Evolutionary conservation across 2,113 vertebrate genomes (phyloP), one percentile per base, ranked within the genome.

Genomic region (Chaenogobius annularis): DNA sequence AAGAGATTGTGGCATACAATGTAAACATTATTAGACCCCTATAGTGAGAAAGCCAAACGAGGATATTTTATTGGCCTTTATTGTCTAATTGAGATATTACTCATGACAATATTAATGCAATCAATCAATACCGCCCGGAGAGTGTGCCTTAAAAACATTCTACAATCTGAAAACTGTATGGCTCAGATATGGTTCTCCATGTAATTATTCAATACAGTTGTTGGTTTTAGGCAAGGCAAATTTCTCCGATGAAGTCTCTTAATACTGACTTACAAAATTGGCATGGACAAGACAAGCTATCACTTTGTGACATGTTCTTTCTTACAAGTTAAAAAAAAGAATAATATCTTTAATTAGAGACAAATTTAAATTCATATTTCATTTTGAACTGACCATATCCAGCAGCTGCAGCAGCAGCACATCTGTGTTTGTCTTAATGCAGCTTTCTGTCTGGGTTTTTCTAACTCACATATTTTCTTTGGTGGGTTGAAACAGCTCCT

Each of bases 401-500:
- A 44, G 61, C 69, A 79, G 31, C 58, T 7, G 37, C 37, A 40
- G 37, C 37, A 40, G 37, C 37, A 68, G 40, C 67, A 43, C 50
- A 62, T 77, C 59, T 66, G 26, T 65, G 17, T 67, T 54, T 63
- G 64, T 62, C 35, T 79, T 37, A 48, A 73, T 81, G 63, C 72
- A 75, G 72, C 61, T 74, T 48, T 75, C 47, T 67, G 48, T 61
- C 78, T 76, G 54, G 70, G 62, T 79, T 84, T 84, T 68, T 78
- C 59, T 73, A 59, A 46, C 2, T 2, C 22, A 35, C 55, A 72
- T 74, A 77, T 71, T 58, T 75, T 72, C 78, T 74, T 23, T 65
- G 22, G 55, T 54, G 26, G 35, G 67, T 65, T 75, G 68, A 82
- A 85, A 82, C 78, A 62, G 65, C 82, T 81, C 81, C 75, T 83